phyloP scores from a whole-genome alignment of 2,888 invertebrate species.

The Tortrix viridana region DNA sequence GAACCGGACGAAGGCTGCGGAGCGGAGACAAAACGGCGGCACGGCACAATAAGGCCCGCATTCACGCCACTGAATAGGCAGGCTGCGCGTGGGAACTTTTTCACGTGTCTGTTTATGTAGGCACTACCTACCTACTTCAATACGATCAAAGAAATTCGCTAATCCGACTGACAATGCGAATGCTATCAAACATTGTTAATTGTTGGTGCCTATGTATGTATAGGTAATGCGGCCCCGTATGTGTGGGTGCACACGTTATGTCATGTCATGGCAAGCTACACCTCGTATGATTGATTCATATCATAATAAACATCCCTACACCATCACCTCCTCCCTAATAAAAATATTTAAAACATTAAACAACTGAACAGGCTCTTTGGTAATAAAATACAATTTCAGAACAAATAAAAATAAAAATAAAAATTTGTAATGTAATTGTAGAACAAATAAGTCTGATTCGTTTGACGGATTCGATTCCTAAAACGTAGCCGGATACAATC shows the following conservation, averaged over 20 bases:
- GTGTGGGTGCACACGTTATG: conserved; percentile 25
- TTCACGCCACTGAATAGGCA: conserved; percentile 59
- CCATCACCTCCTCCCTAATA: too few species aligned
- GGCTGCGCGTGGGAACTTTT: conserved; percentile 70
- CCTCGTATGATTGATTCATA: too few species aligned
- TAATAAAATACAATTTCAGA: too few species aligned
- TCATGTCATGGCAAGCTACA: conserved; percentile 20
- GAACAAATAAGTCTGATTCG: too few species aligned
- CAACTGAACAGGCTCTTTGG: too few species aligned
- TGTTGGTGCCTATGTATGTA: conserved; percentile 40
- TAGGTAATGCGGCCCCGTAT: conserved; percentile 45
- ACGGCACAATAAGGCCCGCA: conserved; percentile 48
- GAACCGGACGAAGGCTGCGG: conserved; percentile 61
- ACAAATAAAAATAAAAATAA: too few species aligned
- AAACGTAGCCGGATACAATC: too few species aligned
- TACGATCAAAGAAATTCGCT: conserved; percentile 57
- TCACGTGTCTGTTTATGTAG: conserved; percentile 52
- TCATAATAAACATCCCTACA: too few species aligned
- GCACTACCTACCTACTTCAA: conserved; percentile 43
- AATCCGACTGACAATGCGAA: conserved; percentile 56
- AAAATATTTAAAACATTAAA: too few species aligned
- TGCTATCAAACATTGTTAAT: conserved; percentile 51
- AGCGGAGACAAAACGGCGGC: conserved; percentile 62
- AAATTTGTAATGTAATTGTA: too few species aligned
- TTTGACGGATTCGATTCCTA: too few species aligned